Conservation (phyloP, 2,797 vertebrate species). For the Prunella strophiata region DNA sequence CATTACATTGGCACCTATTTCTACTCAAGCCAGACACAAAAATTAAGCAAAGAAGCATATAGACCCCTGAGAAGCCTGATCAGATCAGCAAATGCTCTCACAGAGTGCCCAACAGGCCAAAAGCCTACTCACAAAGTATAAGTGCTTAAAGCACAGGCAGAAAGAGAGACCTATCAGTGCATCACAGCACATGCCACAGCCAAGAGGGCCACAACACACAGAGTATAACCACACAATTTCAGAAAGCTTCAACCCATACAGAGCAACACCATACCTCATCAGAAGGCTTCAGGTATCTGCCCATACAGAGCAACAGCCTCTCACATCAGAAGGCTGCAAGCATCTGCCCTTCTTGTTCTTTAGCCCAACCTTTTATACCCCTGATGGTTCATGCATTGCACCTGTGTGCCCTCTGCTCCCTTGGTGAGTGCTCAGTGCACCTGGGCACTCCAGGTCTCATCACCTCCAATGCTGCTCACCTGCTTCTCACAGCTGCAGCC, state of each 20-base stretch:
- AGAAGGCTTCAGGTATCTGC: background rate
- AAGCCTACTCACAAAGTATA: background rate
- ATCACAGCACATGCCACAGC: rapidly evolving
- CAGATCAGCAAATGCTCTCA: background rate
- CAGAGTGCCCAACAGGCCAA: rapidly evolving
- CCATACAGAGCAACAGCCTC: too few relatives aligned
- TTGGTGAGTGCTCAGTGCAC: background rate
- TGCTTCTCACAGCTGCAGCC: background rate
- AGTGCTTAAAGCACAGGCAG: background rate
- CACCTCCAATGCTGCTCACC: background rate
- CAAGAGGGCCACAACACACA: background rate
- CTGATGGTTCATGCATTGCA: background rate
- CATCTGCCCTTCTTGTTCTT: background rate
- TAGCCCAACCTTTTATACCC: background rate
- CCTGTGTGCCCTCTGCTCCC: background rate
- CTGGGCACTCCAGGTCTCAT: background rate
- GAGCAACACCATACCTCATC: background rate
- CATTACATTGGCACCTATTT: background rate
- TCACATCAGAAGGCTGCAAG: background rate
- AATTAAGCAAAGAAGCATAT: background rate
- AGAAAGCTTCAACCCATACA: background rate
- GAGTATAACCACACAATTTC: background rate
- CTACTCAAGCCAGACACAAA: background rate
- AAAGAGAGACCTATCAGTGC: rapidly evolving
- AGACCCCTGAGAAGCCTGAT: background rate